Evolutionary conservation across 2,888 invertebrate genomes (phyloP), one percentile per base, ranked within the genome.

Genomic region (Drosophila aldrichi): DNA sequence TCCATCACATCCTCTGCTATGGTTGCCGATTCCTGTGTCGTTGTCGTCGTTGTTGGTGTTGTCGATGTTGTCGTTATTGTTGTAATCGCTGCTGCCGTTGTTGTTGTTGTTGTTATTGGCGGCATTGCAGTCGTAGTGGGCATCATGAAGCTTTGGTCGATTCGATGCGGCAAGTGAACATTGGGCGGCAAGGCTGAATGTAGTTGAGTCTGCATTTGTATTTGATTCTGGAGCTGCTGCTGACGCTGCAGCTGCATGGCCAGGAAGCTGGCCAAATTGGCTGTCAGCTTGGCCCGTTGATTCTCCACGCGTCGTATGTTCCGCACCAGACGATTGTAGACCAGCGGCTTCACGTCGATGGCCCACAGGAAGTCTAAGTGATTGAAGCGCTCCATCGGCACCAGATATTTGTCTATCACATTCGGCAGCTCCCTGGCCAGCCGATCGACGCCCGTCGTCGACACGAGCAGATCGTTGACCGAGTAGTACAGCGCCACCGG

Each of bases 401-500:
- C 94, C 69, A 94, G 93, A 87, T 94, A 94, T 70, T 94, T 94
- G 57, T 94, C 94, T 8, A 94, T 90, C 2, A 94, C 93, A 80
- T 94, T 95, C 10, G 93, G 92, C 46, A 96, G 89, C 64, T 93
- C 91, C 14, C 91, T 90, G 41, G 94, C 93, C 56, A 96, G 87
- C 20, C 92, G 91, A 44, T 94, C 91, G 0, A 95, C 95, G 67
- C 96, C 95, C 76, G 91, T 90, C 4, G 94, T 93, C 56, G 94
- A 93, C 1, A 96, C 94, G 22, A 96, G 89, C 94, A 95, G 95
- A 90, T 97, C 97, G 18, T 95, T 94, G 5, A 93, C 92, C 9
- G 94, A 94, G 81, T 94, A 95, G 81, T 94, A 94, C 12, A 96
- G 88, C 2, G 94, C 94, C 40, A 95, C 93, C 0, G 95, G 95